Percentiles rank a stretch among this genome's conserved stretches.
Conservation (phyloP, 1,140 invertebrate species). For the Lysiphlebus fabarum region DNA sequence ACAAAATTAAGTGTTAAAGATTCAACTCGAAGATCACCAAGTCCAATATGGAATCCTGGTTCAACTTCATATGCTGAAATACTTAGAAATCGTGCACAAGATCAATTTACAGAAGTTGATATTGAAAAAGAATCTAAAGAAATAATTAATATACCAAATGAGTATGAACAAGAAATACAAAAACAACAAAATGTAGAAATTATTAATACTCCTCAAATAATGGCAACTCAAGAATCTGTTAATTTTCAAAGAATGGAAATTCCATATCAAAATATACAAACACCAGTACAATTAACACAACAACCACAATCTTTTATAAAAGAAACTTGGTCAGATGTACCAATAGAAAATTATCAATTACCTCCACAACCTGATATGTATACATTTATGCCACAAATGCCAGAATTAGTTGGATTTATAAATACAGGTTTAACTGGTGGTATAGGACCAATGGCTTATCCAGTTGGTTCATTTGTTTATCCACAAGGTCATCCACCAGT, state of each 20-base stretch:
- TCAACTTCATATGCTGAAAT: constrained; percentile 76
- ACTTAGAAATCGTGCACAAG: constrained; percentile 58
- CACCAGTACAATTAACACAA: constrained; percentile 29
- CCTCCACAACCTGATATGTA: constrained; percentile 38
- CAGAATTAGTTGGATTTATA: constrained; percentile 57
- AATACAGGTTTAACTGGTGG: constrained; percentile 47
- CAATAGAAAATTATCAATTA: constrained; percentile 29
- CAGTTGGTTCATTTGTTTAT: constrained; percentile 43
- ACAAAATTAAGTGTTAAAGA: constrained; percentile 29
- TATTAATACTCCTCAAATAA: constrained; percentile 5
- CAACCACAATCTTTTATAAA: background rate
- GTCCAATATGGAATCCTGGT: constrained; percentile 70
- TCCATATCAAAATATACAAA: background rate
- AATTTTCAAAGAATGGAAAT: background rate
- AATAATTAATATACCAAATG: background rate
- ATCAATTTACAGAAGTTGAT: constrained; percentile 26
- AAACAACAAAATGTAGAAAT: background rate
- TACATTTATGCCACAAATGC: constrained; percentile 54
- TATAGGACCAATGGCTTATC: constrained; percentile 26
- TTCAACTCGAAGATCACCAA: constrained; percentile 59
- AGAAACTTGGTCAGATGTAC: constrained; percentile 22
- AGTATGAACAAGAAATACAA: background rate
- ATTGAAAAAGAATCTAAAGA: constrained; percentile 22
- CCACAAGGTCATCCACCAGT: constrained; percentile 33
- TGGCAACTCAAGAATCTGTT: background rate